A percentile compares a stretch with the other conserved stretches of the same genome.
phyloP scores from a whole-genome alignment of 2,797 vertebrate genomes.

The Anguilla marmorata region DNA sequence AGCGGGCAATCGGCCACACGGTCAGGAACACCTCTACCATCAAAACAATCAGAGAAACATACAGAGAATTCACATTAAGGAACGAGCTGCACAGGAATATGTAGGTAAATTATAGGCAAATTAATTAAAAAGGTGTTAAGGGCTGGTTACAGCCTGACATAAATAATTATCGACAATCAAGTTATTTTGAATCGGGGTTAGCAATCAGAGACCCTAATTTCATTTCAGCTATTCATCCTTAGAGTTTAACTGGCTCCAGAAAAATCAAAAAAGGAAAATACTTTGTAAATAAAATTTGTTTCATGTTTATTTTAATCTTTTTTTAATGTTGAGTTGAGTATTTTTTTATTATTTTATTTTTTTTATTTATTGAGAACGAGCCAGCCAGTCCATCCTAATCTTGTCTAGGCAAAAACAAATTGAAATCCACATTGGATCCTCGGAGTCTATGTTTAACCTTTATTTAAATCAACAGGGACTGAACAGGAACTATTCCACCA shows the following conservation, averaged over 20 bases:
- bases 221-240: background rate
- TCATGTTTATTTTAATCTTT: background rate
- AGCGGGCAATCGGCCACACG: slow-evolving; percentile 9
- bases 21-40: background rate
- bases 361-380: background rate
- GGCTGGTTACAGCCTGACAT: background rate
- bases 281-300: background rate
- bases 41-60: background rate
- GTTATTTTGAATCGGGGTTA: background rate
- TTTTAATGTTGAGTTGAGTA: background rate
- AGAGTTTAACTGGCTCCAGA: background rate
- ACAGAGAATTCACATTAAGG: background rate
- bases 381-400: background rate
- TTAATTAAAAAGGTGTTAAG: background rate
- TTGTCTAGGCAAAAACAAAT: background rate
- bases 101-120: background rate
- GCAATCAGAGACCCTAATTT: background rate
- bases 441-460: background rate
- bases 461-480: background rate
- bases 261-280: background rate
- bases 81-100: background rate
- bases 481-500: background rate
- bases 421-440: background rate
- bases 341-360: background rate
- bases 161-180: background rate